Conservation (phyloP, 2,113 vertebrate genomes). For the Notiomystis cincta region DNA sequence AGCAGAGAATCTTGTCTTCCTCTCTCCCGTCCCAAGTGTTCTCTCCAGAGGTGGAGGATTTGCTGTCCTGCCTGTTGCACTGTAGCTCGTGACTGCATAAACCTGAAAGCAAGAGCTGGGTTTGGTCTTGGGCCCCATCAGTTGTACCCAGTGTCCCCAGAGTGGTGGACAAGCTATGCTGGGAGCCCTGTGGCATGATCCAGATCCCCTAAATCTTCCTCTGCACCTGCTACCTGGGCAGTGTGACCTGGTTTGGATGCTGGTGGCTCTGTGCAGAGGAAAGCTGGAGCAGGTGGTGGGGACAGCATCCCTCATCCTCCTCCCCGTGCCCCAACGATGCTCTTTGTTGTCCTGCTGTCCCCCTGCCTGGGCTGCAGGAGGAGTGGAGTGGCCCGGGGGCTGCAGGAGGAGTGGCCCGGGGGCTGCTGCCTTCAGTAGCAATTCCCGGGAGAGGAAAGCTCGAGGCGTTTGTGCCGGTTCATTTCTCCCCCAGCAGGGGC, state of each 20-base stretch:
- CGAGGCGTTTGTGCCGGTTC: rapidly evolving
- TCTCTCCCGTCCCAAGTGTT: not conserved
- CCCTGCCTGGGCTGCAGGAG: not conserved
- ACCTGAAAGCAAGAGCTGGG: not conserved
- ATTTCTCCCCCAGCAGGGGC: not conserved
- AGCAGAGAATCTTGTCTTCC: not conserved
- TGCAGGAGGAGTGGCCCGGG: not conserved
- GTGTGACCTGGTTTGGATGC: not conserved
- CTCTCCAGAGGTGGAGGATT: not conserved
- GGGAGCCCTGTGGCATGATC: not conserved
- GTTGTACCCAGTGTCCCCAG: not conserved
- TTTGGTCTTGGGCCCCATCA: not conserved
- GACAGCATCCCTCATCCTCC: not conserved
- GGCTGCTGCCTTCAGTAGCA: not conserved
- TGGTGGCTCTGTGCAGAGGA: not conserved
- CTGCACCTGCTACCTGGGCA: not conserved
- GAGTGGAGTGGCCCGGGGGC: not conserved
- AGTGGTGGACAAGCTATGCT: not conserved
- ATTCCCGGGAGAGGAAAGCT: not conserved
- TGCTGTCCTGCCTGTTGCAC: not conserved
- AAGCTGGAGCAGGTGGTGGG: not conserved
- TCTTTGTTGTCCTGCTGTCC: not conserved
- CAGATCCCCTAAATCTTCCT: not conserved
- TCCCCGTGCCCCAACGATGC: rapidly evolving
- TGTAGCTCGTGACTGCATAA: rapidly evolving